Base-by-base conservation (phyloP, 2,113 vertebrate species). In the Leptobrachium ailaonicum region DNA sequence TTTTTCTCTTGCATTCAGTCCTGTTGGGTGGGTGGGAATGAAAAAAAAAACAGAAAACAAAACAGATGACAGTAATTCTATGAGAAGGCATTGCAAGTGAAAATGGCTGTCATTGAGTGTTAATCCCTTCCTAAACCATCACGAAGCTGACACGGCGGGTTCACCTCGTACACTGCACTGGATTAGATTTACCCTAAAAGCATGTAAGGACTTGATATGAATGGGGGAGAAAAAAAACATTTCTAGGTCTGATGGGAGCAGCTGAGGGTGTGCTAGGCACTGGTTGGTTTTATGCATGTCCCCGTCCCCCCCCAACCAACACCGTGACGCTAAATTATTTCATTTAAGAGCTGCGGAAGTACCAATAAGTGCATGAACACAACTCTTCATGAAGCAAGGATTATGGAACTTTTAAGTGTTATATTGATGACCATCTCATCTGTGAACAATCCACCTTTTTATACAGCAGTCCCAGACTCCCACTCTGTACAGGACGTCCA, bases 261-360 rank as follows among this genome's bases (percentile, higher is more conserved):
- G 56, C 10, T 14, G 13, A 12, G 13, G 41, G 66, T 10, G 40
- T 68, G 66, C 32, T 76, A 77, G 75, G 75, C 75, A 77, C 75
- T 70, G 66, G 41, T 58, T 70, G 66, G 75, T 58, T 20, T 44
- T 58, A 60, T 11, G 13, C 9, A 12, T 60, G 56, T 60, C 13
- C 4, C 56, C 56, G 9, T 3, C 9, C 6, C 56, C 32, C 13
- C 42, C 56, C 42, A 69, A 76, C 43, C 66, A 53, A 10, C 56
- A 58, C 3, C 42, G n/a, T 60, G 14, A 53, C 6, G 6, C 11
- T 14, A 66, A 62, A 60, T 67, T 44, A 76, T n/a, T 20, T 66
- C 2, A 75, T 11, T 13, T 44, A 40, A 56, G 63, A 11, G 2
- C 3, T 45, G 75, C 69, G 75, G 41, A 5, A 68, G 50, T 67